Conservation (phyloP, 1,140 invertebrate species). For the Globodera ellingtonae region DNA sequence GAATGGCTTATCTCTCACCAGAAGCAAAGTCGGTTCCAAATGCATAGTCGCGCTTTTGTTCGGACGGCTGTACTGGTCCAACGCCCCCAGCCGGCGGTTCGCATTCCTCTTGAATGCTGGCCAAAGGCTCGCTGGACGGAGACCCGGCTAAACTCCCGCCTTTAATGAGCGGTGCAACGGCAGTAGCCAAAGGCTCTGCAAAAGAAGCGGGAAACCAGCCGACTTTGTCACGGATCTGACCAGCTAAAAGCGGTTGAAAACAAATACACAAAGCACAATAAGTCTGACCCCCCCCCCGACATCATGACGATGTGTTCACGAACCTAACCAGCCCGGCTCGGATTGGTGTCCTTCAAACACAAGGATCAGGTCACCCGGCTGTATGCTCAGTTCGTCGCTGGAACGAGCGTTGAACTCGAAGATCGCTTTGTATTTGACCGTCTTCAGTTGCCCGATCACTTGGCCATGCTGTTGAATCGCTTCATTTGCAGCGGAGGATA, state of each 20-base stretch:
- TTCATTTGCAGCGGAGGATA: background rate
- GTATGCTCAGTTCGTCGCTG: conserved; percentile 87
- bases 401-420: conserved; percentile 91
- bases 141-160: conserved; percentile 48
- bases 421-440: conserved; percentile 77
- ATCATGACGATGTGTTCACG: background rate
- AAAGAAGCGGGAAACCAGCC: conserved; percentile 97
- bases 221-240: conserved; percentile 71
- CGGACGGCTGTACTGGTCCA: background rate
- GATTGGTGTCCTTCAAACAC: conserved; percentile 82
- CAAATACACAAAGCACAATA: no score
- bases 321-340: conserved; percentile 87
- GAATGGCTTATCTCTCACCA: background rate
- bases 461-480: background rate
- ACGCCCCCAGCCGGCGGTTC: background rate
- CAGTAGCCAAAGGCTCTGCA: conserved; percentile 76
- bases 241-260: conserved; percentile 69
- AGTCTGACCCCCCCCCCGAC: no score
- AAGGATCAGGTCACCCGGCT: conserved; percentile 88
- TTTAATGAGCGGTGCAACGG: conserved; percentile 22
- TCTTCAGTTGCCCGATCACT: background rate
- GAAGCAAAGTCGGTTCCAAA: conserved; percentile 10
- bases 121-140: conserved; percentile 58
- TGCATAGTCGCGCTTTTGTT: background rate
- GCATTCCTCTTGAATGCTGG: conserved; percentile 57